Conservation (phyloP, 2,797 vertebrate species). For the Etheostoma perlongum region DNA sequence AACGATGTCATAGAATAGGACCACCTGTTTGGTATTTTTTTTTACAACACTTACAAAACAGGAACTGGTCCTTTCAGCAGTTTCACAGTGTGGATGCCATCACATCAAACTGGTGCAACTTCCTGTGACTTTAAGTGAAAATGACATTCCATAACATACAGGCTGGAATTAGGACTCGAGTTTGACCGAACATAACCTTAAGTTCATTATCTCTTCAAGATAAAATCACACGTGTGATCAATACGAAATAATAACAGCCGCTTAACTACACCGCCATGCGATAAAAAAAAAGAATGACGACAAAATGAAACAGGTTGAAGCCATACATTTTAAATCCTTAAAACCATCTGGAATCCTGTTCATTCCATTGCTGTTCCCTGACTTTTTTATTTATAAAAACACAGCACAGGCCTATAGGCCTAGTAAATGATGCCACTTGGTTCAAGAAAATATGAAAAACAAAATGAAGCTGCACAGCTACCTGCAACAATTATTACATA, state of each 20-base stretch:
- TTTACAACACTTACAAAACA: not conserved
- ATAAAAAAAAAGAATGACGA: too few species aligned
- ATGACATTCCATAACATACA: not conserved
- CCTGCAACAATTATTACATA: too few species aligned
- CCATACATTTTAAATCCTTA: not conserved
- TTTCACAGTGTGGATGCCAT: not conserved
- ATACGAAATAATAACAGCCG: not conserved
- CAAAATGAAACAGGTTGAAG: not conserved
- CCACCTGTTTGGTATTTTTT: not conserved
- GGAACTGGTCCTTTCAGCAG: not conserved
- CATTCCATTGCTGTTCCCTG: not conserved
- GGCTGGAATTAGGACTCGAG: accelerated
- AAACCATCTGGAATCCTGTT: not conserved
- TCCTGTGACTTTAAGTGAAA: not conserved
- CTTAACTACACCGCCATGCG: not conserved
- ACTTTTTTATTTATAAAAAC: not conserved
- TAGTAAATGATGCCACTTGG: not conserved
- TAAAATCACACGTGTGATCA: not conserved
- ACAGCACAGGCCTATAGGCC: too few species aligned
- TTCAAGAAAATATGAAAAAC: not conserved
- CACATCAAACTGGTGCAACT: not conserved
- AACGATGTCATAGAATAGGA: not conserved
- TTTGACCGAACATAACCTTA: not conserved
- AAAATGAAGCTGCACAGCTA: not conserved
- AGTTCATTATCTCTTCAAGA: not conserved